phyloP scores from a whole-genome alignment of 2,888 invertebrate species.

The Habrosyne pyritoides region DNA sequence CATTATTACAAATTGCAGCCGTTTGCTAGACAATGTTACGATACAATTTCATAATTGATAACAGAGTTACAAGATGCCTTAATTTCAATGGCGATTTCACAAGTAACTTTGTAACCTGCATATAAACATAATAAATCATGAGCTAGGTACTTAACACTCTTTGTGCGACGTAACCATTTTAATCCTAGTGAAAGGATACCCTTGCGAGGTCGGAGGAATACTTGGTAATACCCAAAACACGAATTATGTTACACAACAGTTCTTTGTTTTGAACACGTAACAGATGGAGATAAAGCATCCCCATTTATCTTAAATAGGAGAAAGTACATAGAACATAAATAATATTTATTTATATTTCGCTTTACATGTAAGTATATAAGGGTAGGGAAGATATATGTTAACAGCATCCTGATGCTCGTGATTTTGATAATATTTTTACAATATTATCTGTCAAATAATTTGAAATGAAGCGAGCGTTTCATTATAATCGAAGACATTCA shows the following conservation, averaged over 20 bases:
- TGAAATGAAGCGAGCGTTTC: too few relatives aligned
- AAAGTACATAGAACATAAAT: too few relatives aligned
- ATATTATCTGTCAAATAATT: too few relatives aligned
- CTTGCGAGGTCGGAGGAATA: conserved; percentile 39
- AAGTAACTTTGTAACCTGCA: neutral
- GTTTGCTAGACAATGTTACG: neutral
- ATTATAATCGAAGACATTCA: too few relatives aligned
- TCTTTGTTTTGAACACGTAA: conserved; percentile 29
- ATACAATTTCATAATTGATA: neutral
- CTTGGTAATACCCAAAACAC: conserved; percentile 51
- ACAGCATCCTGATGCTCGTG: too few relatives aligned
- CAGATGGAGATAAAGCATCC: conserved; percentile 36
- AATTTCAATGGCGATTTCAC: conserved; percentile 11
- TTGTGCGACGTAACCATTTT: conserved; percentile 31
- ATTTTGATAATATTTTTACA: too few relatives aligned
- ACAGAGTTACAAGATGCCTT: conserved; percentile 18
- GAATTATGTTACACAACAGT: conserved; percentile 38
- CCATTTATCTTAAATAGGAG: too few relatives aligned
- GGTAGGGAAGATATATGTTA: too few relatives aligned
- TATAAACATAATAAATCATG: neutral
- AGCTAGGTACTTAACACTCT: neutral
- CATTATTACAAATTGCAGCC: neutral
- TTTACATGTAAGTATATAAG: too few relatives aligned
- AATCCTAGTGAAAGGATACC: conserved; percentile 50
- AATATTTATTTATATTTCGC: too few relatives aligned